Evolutionary conservation across 2,888 invertebrate species (phyloP), one percentile per base, ranked within the genome.

Genomic region (Deilephila elpenor): DNA sequence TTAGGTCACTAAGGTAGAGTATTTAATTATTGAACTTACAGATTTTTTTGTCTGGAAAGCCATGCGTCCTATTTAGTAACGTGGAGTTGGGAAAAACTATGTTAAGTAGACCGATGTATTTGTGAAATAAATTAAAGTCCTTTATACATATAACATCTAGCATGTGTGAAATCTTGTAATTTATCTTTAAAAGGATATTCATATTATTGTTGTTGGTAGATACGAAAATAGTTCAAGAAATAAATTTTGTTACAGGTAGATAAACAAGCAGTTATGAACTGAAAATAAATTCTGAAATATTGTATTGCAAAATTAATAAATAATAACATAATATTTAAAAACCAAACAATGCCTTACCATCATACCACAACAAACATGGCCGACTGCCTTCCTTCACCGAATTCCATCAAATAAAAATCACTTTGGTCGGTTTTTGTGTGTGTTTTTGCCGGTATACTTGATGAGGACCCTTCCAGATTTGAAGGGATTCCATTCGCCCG

Each of bases 321-420:
- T 25, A 25, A 1, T 25, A 25, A 25, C 25, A 25, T 25, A 25
- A 25, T 25, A 25, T 25, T 25, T 25, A 25, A 25, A 25, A 25
- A 25, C 11, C 6, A 14, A 19, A 17, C 19, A 70, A 19, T 53
- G 8, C 8, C 44, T 0, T 29, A 56, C 3, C 29, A 67, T 73
- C 17, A 59, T 44, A n/a, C 29, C 20, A 25, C 14, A 53, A 61
- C 20, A 61, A 71, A 62, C 61, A 56, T 59, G 70, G 20, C 56
- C 3, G 32, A 34, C 74, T 72, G 25, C 53, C 74, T 80, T 78
- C 78, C 83, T 82, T 78, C 79, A 85, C 86, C 84, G 91, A 91
- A 94, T 92, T 93, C 93, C 91, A 88, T 93, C 91, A 92, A 93
- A 94, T 91, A 94, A 94, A 93, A 94, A 93, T 93, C 90, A 83